These are phyloP conservation scores for Dasyornis broadbenti DNA, from an alignment of 2,113 vertebrate species.

Conservation along the genomic window DNA sequence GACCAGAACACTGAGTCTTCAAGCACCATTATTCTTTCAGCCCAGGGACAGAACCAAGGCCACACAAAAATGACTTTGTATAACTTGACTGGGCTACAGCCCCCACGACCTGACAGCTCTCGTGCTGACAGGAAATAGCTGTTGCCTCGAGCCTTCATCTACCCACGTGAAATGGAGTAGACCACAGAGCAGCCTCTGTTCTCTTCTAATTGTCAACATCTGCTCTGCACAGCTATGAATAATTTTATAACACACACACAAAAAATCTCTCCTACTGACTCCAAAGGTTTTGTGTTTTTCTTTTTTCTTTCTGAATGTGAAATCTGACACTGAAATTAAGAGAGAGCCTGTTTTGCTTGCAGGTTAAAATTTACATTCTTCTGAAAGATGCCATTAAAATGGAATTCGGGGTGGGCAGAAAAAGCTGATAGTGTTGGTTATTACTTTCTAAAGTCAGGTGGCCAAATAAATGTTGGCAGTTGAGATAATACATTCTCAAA, in stretches of 20 bases:
- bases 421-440: background rate
- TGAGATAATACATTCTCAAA: background rate
- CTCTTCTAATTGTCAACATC: slow-evolving; percentile 62
- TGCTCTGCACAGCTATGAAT: slow-evolving; percentile 63
- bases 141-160: slow-evolving; percentile 64
- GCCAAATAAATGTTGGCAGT: background rate
- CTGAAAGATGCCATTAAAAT: background rate
- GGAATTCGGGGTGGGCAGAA: background rate
- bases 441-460: background rate
- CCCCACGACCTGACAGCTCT: slow-evolving; percentile 11
- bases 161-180: slow-evolving; percentile 58
- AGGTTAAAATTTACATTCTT: background rate
- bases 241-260: slow-evolving; percentile 31
- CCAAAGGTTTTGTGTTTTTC: background rate
- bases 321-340: background rate
- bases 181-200: slow-evolving; percentile 68
- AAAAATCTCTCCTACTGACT: background rate
- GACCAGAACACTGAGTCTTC: background rate
- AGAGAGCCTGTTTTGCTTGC: background rate
- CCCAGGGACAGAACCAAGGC: background rate
- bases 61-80: slow-evolving; percentile 67
- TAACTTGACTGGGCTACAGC: background rate
- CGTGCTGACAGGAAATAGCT: slow-evolving; percentile 62
- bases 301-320: background rate
- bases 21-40: background rate